Conservation (phyloP, 2,888 invertebrate species). For the Campoplex capitator region DNA sequence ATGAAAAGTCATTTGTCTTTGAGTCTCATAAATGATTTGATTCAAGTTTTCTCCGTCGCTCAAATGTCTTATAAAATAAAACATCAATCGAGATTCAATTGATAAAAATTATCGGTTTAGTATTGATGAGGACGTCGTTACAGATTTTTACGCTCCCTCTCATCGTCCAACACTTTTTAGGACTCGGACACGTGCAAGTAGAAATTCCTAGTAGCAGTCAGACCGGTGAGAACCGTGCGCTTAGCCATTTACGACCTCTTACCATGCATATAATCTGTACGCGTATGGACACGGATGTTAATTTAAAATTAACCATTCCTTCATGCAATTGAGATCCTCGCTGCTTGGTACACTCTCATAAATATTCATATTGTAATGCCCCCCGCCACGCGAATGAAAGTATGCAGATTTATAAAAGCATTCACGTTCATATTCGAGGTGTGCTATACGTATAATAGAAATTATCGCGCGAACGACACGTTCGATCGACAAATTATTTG, state of each 20-base stretch:
- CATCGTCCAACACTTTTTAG: background rate
- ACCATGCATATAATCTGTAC: background rate
- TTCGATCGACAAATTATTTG: background rate
- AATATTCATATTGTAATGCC: slow-evolving; percentile 52
- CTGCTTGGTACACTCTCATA: slow-evolving; percentile 30
- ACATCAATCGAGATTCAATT: background rate
- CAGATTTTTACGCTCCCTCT: slow-evolving; percentile 27
- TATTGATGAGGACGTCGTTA: background rate
- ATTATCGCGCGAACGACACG: slow-evolving; percentile 21
- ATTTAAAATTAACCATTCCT: slow-evolving; percentile 27
- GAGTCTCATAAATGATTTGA: background rate
- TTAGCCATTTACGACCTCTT: slow-evolving; percentile 44
- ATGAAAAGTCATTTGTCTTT: no score
- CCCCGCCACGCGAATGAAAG: slow-evolving; percentile 63
- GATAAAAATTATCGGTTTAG: background rate
- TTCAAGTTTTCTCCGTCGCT: background rate
- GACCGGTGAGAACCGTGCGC: slow-evolving; percentile 43
- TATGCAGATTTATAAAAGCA: slow-evolving; percentile 66
- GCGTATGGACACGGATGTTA: slow-evolving; percentile 11
- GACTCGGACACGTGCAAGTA: slow-evolving; percentile 44
- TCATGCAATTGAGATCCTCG: background rate
- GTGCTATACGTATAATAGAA: slow-evolving; percentile 63
- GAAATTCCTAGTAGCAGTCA: slow-evolving; percentile 49
- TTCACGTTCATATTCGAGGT: slow-evolving; percentile 57
- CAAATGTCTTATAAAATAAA: no score